Base-by-base conservation (phyloP, 2,113 vertebrate species). In the Pterophyllum scalare region DNA sequence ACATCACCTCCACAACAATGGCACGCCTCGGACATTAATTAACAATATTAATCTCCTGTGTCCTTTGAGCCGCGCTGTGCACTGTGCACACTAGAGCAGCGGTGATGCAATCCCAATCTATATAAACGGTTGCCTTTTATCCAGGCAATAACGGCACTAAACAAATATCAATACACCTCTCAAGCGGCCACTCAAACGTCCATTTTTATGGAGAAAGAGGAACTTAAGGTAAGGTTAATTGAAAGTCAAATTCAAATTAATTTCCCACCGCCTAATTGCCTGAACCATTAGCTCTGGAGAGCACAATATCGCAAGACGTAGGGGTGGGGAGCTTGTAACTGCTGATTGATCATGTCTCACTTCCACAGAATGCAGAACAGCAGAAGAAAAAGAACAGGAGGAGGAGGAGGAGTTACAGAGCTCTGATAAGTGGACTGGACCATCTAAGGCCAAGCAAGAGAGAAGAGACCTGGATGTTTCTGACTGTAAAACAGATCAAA, bases 401-500 rank as follows among this genome's bases (percentile, higher is more conserved):
- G 31, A 56, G 46, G 35, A 78, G 87, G 85, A 90, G 90, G 89
- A 86, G 81, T 86, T 85, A 76, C 43, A 31, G 88, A 81, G 85
- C 87, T 95, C 92, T 94, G 93, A 95, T 96, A 96, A 97, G 96
- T 95, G 95, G 92, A 96, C 92, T 85, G 92, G 90, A 96, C 86
- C 94, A 95, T 94, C 75, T 94, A 87, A 31, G 74, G 64, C 82
- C n/a, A 31, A 86, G 91, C 52, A 77, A 67, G 72, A 88, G 78
- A 90, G 95, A 96, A 96, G 95, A 94, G 93, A 95, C 75, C 60
- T 92, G 79, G 97, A 96, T 96, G 95, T 91, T 95, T 88, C 86
- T 90, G 96, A 95, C 94, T 95, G 95, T 96, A 97, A 97, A 97
- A 97, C 97, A 96, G 96, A 97, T 97, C 96, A 96, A 96, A 96